Evolutionary conservation across 2,888 invertebrate genomes (phyloP).

Genomic region (Apodemia duryi): DNA sequence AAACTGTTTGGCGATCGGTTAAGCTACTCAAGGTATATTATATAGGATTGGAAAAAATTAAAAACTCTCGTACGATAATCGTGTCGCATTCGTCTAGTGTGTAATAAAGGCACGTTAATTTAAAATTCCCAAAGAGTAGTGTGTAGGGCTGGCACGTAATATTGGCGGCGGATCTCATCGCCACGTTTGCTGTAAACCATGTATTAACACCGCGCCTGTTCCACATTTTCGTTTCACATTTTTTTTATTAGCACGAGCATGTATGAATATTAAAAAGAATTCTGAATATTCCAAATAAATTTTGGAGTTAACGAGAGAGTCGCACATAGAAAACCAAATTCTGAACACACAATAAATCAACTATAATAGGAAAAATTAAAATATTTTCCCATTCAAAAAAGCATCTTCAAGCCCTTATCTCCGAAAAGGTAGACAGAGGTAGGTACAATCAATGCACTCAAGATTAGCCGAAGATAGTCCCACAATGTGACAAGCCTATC

Average conservation of each 20-base stretch:
- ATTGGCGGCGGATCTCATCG: background rate
- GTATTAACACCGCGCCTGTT: conserved; percentile 1
- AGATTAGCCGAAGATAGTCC: no score
- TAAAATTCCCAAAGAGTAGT: conserved; percentile 15
- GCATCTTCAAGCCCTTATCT: no score
- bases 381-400: no score
- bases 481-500: no score
- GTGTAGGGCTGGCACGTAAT: background rate
- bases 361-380: no score
- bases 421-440: no score
- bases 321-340: no score
- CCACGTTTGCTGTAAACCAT: background rate
- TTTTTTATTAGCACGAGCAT: background rate
- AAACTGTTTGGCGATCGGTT: background rate
- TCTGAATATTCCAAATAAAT: background rate
- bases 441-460: no score
- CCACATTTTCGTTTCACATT: background rate
- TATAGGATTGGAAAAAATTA: background rate
- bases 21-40: background rate
- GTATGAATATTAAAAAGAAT: background rate
- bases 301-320: background rate
- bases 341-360: no score
- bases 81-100: background rate
- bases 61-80: background rate
- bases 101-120: background rate